Conservation (phyloP, 1,140 invertebrate genomes). For the Yoshiicerus persimilis region DNA sequence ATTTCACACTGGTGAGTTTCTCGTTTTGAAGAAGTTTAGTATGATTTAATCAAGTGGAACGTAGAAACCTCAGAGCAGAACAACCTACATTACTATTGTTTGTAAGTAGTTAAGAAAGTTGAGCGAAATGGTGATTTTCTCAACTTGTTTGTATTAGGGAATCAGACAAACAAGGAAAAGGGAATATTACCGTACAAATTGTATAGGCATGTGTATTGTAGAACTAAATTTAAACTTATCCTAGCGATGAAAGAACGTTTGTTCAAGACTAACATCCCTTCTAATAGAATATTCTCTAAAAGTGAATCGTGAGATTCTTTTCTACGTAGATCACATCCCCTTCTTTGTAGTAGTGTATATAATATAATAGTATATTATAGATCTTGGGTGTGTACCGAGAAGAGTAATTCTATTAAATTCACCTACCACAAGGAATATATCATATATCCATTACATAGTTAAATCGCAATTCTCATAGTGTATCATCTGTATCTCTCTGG, state of each 20-base stretch:
- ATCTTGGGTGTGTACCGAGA: background rate
- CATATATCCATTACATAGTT: too few species aligned
- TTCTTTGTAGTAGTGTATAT: too few species aligned
- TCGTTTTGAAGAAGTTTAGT: background rate
- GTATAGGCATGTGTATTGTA: background rate
- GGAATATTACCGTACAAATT: too few species aligned
- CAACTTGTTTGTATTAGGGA: background rate
- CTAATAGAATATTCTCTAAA: background rate
- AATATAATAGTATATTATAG: background rate
- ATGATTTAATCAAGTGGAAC: background rate
- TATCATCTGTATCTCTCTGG: background rate
- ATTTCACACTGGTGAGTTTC: background rate
- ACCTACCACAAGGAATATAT: background rate
- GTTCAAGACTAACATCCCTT: background rate
- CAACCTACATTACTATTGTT: background rate
- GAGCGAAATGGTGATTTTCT: background rate
- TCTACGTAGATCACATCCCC: background rate
- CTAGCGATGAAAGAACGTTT: background rate
- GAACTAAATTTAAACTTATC: background rate
- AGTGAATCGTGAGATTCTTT: background rate
- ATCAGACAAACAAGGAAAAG: background rate
- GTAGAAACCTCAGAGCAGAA: background rate
- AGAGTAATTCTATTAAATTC: background rate
- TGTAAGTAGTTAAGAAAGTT: background rate
- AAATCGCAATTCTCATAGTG: background rate